phyloP scores from a whole-genome alignment of 1,140 invertebrate genomes.

The Halesus radiatus region DNA sequence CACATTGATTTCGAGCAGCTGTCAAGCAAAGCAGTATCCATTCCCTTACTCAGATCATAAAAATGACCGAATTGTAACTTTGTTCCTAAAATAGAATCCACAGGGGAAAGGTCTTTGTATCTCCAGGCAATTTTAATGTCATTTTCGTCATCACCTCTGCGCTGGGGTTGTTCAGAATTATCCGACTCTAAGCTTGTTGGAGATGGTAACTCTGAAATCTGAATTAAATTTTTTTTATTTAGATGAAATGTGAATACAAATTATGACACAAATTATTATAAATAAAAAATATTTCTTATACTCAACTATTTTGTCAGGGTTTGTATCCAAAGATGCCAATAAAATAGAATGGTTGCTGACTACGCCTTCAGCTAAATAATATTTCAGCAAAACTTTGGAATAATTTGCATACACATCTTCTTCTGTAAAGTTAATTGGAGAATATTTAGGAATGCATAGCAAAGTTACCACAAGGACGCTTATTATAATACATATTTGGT shows the following conservation, averaged over 20 bases:
- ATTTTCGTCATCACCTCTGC: conserved; percentile 60
- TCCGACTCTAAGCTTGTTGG: conserved; percentile 60
- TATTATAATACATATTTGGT: too few species aligned
- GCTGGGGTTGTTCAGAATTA: conserved; percentile 38
- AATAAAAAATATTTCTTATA: conserved; percentile 57
- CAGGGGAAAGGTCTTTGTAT: conserved; percentile 81
- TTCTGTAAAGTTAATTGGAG: conserved; percentile 70
- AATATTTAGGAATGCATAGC: too few species aligned
- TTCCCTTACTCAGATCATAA: conserved; percentile 84
- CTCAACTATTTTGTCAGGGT: conserved; percentile 75
- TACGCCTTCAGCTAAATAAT: conserved; percentile 87
- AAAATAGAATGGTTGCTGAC: conserved; percentile 79
- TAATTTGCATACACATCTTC: conserved; percentile 85
- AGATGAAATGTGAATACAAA: background rate
- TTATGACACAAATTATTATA: background rate
- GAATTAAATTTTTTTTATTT: background rate
- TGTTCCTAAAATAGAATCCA: conserved; percentile 72
- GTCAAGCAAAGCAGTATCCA: conserved; percentile 73
- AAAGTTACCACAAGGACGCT: too few species aligned
- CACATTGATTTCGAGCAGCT: conserved; percentile 51
- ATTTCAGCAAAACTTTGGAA: conserved; percentile 82
- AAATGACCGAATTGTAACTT: conserved; percentile 78
- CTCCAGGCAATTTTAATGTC: conserved; percentile 90
- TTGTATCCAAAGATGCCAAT: conserved; percentile 79
- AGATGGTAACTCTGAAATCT: conserved; percentile 62